Evolutionary conservation across 2,113 vertebrate species (phyloP).

Genomic region (Panurus biarmicus): DNA sequence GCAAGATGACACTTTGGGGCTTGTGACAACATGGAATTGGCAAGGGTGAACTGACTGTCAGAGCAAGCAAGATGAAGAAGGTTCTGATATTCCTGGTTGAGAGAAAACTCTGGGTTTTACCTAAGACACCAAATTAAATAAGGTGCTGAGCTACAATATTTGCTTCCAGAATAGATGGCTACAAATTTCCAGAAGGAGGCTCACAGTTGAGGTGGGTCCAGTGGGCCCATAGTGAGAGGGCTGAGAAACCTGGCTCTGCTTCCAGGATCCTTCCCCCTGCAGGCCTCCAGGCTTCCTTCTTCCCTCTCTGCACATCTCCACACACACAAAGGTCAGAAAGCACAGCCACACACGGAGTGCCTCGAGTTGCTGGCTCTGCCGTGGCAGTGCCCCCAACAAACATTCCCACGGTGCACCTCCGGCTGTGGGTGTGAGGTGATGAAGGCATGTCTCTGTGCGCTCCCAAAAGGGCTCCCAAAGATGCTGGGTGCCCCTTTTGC

Average conservation of each 20-base stretch:
- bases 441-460: background rate
- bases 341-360: background rate
- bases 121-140: background rate
- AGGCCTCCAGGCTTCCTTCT: background rate
- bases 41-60: background rate
- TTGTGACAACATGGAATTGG: background rate
- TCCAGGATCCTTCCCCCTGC: background rate
- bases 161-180: background rate
- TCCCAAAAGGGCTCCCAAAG: background rate
- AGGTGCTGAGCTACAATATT: background rate
- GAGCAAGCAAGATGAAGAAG: background rate
- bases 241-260: background rate
- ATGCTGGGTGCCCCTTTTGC: slow-evolving; percentile 1
- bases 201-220: background rate
- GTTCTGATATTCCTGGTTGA: background rate
- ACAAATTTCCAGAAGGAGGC: background rate
- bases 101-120: background rate
- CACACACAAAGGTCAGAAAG: background rate
- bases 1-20: background rate
- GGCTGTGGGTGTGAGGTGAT: background rate
- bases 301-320: background rate
- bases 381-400: background rate
- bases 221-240: background rate
- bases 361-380: background rate
- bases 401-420: slow-evolving; percentile 48